phyloP scores from a whole-genome alignment of 2,888 invertebrate genomes.

The Abrostola triplasia region DNA sequence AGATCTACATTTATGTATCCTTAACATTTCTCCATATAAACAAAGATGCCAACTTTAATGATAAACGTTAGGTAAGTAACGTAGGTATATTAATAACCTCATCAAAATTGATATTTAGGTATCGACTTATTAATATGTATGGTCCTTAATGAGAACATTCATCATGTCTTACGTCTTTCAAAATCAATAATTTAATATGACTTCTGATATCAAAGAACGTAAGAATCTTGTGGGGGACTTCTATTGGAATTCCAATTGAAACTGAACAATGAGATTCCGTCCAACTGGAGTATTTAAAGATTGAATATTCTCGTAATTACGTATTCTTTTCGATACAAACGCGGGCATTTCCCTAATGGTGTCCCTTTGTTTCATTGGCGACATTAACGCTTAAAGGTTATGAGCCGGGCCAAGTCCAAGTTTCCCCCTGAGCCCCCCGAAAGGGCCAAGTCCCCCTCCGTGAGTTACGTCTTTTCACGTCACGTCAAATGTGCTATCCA shows the following conservation, averaged over 20 bases:
- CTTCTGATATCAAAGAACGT: not conserved
- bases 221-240: constrained; percentile 15
- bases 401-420: constrained; percentile 33
- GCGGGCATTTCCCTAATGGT: constrained; percentile 43
- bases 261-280: constrained; percentile 37
- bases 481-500: constrained; percentile 54
- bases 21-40: no score
- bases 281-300: constrained; percentile 40
- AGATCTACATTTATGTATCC: no score
- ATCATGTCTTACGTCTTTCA: no score
- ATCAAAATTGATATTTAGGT: no score
- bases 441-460: constrained; percentile 15
- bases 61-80: no score
- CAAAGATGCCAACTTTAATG: no score
- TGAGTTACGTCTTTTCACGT: constrained; percentile 55
- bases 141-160: no score
- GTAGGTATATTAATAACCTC: no score
- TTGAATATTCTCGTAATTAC: constrained; percentile 48
- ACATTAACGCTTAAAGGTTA: constrained; percentile 51
- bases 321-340: constrained; percentile 53
- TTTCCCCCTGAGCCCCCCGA: constrained; percentile 1
- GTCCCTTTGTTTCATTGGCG: constrained; percentile 46
- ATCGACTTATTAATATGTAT: no score
- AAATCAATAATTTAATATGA: not conserved
- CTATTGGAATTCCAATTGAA: constrained; percentile 44